Percentiles rank a stretch among this genome's conserved stretches.
Evolutionary conservation across 2,797 vertebrate genomes (phyloP).

Genomic region (Coracias cyanogaster): DNA sequence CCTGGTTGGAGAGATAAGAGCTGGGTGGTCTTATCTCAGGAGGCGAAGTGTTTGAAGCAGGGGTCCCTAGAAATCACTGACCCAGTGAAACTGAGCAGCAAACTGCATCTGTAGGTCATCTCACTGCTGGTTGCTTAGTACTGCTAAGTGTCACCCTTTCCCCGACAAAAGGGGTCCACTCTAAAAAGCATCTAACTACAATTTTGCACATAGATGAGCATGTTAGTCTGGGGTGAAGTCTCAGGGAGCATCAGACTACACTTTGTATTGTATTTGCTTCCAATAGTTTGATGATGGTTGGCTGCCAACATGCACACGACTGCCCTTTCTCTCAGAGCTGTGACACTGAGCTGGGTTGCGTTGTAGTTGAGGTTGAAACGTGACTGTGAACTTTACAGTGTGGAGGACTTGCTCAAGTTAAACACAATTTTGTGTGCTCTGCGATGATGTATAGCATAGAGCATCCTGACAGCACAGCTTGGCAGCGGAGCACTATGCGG

Average conservation of each 20-base stretch:
- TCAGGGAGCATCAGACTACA: neutral
- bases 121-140: neutral
- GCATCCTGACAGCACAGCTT: neutral
- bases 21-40: neutral
- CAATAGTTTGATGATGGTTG: neutral
- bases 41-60: neutral
- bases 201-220: neutral
- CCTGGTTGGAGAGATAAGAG: neutral
- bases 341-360: neutral
- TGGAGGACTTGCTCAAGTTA: neutral
- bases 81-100: accelerated
- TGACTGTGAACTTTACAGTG: neutral
- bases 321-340: neutral
- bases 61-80: neutral
- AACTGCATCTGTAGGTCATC: neutral
- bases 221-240: neutral
- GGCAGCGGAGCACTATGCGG: accelerated
- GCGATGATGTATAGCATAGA: neutral
- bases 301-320: neutral
- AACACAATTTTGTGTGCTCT: accelerated
- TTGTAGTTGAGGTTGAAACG: neutral
- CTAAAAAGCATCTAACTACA: neutral
- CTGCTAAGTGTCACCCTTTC: neutral
- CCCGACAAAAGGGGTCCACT: neutral
- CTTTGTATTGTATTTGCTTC: neutral